phyloP scores from a whole-genome alignment of 2,113 vertebrate species.

The Vicugna pacos region DNA sequence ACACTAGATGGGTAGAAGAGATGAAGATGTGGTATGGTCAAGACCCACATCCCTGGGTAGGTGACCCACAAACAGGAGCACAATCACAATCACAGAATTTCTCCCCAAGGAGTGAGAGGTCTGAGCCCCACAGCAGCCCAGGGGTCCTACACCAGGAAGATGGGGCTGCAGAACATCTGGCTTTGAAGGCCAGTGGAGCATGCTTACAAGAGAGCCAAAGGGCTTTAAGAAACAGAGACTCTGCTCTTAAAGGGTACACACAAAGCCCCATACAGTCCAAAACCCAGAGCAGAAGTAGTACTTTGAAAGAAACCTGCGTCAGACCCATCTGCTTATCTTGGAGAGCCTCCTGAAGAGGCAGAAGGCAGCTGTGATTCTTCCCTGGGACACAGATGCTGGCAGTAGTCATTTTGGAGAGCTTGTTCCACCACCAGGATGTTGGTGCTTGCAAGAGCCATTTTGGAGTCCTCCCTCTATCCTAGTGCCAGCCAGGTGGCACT shows the following conservation, averaged over 20 bases:
- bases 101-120: background rate
- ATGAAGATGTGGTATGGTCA: background rate
- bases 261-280: background rate
- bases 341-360: background rate
- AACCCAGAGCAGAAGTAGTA: background rate
- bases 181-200: background rate
- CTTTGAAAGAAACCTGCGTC: background rate
- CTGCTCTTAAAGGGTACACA: background rate
- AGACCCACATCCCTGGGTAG: background rate
- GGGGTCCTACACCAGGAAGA: background rate
- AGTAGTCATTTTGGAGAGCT: background rate
- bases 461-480: background rate
- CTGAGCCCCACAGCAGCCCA: background rate
- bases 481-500: background rate
- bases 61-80: background rate
- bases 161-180: background rate
- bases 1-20: background rate
- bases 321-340: background rate
- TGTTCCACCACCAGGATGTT: background rate
- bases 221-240: background rate
- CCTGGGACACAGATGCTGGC: background rate
- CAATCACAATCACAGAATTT: background rate
- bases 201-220: background rate
- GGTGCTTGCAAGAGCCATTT: background rate
- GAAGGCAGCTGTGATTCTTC: background rate